These are phyloP conservation scores for Chinchilla lanigera DNA, from an alignment of 2,113 vertebrate species.

Conservation along the genomic window DNA sequence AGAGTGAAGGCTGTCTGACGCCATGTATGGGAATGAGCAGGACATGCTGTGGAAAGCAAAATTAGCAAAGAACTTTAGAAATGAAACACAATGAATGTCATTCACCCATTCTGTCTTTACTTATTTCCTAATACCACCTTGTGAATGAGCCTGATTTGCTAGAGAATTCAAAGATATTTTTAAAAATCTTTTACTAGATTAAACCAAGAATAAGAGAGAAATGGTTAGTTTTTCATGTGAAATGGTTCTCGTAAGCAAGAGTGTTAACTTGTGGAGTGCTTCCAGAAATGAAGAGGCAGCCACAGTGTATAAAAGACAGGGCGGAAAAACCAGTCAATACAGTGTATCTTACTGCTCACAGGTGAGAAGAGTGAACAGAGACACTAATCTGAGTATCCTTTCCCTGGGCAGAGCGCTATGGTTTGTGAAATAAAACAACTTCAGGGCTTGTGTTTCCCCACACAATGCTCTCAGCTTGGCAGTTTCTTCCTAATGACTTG, in stretches of 20 bases:
- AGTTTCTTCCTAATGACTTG: background rate
- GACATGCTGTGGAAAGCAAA: conserved; percentile 44
- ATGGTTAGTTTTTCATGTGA: background rate
- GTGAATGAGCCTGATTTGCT: background rate
- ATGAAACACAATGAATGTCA: background rate
- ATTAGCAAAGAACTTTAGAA: background rate
- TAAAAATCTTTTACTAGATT: background rate
- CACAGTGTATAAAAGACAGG: background rate
- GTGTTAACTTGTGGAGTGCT: background rate
- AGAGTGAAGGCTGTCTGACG: background rate
- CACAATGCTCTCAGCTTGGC: background rate
- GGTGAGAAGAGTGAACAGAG: background rate
- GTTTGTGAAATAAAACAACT: background rate
- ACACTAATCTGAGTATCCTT: background rate
- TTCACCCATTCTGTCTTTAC: background rate
- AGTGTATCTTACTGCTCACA: background rate
- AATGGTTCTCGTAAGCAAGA: background rate
- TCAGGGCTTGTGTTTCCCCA: background rate
- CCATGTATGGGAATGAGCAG: background rate
- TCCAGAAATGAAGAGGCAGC: background rate
- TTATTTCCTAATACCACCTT: background rate
- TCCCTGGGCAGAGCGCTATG: background rate
- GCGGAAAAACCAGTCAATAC: background rate
- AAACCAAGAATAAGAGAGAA: background rate
- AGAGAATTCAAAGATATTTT: background rate